These are phyloP conservation scores for Epicauta chinensis DNA, from an alignment of 1,140 invertebrate genomes.

Conservation along the genomic window DNA sequence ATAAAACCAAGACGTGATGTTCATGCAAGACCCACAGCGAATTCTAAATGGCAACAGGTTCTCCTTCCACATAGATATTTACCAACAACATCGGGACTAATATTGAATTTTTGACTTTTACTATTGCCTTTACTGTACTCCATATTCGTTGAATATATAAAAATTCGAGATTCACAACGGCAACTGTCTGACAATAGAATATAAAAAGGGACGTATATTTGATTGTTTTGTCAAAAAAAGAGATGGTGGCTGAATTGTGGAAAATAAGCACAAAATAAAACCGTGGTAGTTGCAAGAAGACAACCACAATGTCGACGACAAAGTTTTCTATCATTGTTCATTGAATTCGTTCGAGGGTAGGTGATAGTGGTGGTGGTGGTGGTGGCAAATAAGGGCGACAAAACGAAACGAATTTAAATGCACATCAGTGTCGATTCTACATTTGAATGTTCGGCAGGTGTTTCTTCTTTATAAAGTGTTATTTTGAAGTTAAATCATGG, in stretches of 20 bases:
- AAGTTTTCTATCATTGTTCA: background rate
- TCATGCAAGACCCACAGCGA: conserved; percentile 29
- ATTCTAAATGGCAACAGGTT: conserved; percentile 36
- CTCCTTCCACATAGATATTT: conserved; percentile 22
- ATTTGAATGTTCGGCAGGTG: conserved; percentile 7
- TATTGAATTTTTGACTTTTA: conserved; percentile 28
- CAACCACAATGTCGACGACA: background rate
- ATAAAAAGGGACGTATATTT: background rate
- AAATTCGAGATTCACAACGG: conserved; percentile 1
- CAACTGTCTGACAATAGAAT: background rate
- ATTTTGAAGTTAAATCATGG: conserved; percentile 22
- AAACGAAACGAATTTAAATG: background rate
- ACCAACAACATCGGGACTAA: conserved; percentile 21
- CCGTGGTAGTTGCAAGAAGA: background rate
- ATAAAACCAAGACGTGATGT: conserved; percentile 36
- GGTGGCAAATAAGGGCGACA: too few relatives aligned
- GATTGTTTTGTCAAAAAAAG: too few relatives aligned
- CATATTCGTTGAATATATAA: conserved; percentile 1
- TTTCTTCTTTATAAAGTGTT: conserved; percentile 16
- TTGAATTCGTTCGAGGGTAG: background rate
- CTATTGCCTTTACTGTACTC: conserved; percentile 4
- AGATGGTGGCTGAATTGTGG: background rate
- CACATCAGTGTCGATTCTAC: background rate
- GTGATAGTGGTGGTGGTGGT: background rate
- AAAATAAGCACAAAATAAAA: background rate